Evolutionary conservation across 2,113 vertebrate species (phyloP).

Genomic region (Gopherus flavomarginatus): DNA sequence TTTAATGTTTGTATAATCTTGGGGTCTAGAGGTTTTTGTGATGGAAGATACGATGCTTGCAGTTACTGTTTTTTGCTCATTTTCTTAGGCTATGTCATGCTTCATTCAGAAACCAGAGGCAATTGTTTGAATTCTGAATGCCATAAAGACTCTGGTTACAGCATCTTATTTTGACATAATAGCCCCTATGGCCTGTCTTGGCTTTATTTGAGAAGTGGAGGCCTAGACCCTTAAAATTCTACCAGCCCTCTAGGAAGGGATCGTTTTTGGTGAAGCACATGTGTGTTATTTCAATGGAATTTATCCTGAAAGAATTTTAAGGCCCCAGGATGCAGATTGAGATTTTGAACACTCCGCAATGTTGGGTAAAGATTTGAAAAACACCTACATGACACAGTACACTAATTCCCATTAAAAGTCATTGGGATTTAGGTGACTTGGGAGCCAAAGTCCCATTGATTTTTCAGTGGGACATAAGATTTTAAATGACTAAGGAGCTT

Average conservation of each 20-base stretch:
- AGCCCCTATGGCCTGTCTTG: not conserved
- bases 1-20: not conserved
- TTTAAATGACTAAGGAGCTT: not conserved
- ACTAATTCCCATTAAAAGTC: not conserved
- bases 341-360: not conserved
- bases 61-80: not conserved
- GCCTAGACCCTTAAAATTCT: constrained; percentile 1
- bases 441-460: not conserved
- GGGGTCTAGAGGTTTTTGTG: not conserved
- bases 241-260: not conserved
- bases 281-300: not conserved
- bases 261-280: not conserved
- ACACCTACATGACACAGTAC: not conserved
- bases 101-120: not conserved
- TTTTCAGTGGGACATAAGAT: not conserved
- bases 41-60: not conserved
- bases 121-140: not conserved
- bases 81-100: not conserved
- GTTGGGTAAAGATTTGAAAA: constrained; percentile 29
- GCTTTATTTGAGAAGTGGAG: not conserved
- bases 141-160: not conserved
- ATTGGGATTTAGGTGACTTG: not conserved
- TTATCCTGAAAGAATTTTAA: constrained; percentile 11
- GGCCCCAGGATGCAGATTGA: not conserved
- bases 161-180: not conserved